These are phyloP conservation scores for Haliclona indistincta DNA, from an alignment of 37 sponge, comb jelly and placozoan species.

Conservation along the genomic window DNA sequence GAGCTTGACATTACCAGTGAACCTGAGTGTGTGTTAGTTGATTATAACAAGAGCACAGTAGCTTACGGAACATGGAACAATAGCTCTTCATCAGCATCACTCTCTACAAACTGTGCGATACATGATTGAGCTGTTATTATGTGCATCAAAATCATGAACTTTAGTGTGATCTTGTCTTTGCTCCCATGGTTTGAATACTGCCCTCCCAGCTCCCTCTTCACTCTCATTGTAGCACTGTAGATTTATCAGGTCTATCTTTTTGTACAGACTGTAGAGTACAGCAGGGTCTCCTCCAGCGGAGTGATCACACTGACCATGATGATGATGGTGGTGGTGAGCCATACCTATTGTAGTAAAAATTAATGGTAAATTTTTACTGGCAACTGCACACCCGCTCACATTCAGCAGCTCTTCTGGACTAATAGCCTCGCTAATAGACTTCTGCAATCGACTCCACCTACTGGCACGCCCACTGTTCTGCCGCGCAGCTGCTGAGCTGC, in stretches of 20 bases:
- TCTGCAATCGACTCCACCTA: too few species aligned
- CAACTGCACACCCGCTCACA: background rate
- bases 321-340: constrained; percentile 39
- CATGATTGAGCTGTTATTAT: background rate
- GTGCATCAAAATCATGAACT: constrained; percentile 11
- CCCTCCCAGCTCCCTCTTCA: constrained; percentile 83
- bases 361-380: background rate
- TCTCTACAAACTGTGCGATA: constrained; percentile 87
- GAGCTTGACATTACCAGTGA: constrained; percentile 94
- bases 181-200: constrained; percentile 96
- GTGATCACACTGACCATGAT: constrained; percentile 14
- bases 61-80: constrained; percentile 92
- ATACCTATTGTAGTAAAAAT: background rate
- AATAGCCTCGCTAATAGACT: background rate
- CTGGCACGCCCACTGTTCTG: too few species aligned
- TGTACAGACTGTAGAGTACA: constrained; percentile 62
- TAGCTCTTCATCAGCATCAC: constrained; percentile 95
- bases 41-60: background rate
- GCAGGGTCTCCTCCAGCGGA: constrained; percentile 51
- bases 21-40: constrained; percentile 33
- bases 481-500: too few species aligned
- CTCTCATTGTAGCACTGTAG: constrained; percentile 91
- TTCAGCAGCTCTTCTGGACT: background rate
- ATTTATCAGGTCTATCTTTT: constrained; percentile 83
- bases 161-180: constrained; percentile 74